These are phyloP conservation scores for Prunella fulvescens DNA, from an alignment of 2,113 vertebrate genomes.

Conservation along the genomic window DNA sequence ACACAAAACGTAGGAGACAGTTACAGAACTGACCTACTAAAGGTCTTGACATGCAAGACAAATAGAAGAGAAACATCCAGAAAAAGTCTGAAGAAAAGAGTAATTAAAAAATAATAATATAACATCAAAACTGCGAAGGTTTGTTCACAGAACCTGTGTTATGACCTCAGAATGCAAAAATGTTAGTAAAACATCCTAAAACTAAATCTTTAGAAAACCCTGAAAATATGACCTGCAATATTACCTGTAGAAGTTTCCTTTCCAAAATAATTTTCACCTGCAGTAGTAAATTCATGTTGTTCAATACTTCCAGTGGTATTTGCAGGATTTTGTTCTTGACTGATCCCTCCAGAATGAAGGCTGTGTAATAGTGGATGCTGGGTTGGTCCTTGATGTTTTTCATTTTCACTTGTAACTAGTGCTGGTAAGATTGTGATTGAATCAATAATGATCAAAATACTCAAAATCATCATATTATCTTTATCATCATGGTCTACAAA, in stretches of 20 bases:
- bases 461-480: neutral
- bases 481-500: neutral
- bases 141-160: neutral
- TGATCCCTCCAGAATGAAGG: neutral
- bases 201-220: neutral
- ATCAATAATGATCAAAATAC: constrained; percentile 36
- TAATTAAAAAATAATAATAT: accelerated
- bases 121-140: neutral
- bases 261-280: neutral
- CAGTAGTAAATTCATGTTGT: neutral
- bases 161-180: neutral
- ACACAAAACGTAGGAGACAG: neutral
- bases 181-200: neutral
- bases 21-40: neutral
- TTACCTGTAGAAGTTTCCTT: constrained; percentile 51
- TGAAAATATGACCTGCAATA: neutral
- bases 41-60: neutral
- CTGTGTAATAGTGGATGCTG: neutral
- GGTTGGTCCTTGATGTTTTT: constrained; percentile 8
- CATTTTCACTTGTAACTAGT: constrained; percentile 23
- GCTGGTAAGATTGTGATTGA: constrained; percentile 37
- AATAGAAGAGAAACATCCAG: neutral
- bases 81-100: neutral
- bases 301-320: neutral
- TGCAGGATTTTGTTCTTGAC: neutral